Base-by-base conservation (phyloP, 2,797 vertebrate genomes). In the Zalophus californianus region DNA sequence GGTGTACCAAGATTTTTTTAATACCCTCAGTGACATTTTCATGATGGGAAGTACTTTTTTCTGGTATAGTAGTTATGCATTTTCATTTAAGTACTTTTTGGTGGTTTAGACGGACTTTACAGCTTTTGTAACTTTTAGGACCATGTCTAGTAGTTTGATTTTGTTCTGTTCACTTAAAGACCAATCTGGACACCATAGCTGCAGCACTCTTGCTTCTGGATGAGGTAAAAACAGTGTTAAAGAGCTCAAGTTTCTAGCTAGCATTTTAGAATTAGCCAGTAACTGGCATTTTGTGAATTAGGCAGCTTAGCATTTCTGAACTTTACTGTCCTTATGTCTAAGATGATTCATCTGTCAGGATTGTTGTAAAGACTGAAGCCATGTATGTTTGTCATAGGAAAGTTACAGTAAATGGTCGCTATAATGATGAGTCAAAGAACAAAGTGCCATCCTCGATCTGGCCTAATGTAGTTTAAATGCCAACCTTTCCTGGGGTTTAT, bases 391-490 rank as follows among this genome's bases (percentile, higher is more conserved):
- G 79, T 38, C 75, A 82, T 14, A 48, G 79, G 66, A 64, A 83
- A 41, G 50, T 77, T 80, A 93, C 35, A 87, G 0, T 72, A 91
- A 97, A 70, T 78, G 68, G 50, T 52, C 52, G 14, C 87, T 62
- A 12, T n/a, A 75, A 62, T 60, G 66, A 93, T 79, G 92, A 86
- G 86, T 91, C 62, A 86, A 35, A 96, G 56, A 64, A 95, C 16
- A 66, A 85, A 87, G 9, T 62, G 54, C 58, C 35, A 35, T 60
- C 52, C 29, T 64, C 85, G 60, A 70, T 68, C 58, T 94, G 93
- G 27, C 68, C 48, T 91, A 48, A 62, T 75, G 9, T 32, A 44
- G 66, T 78, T 91, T 84, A 64, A 11, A 3, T 48, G 72, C 72
- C 72, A 83, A 1, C 44, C 44, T 83, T 52, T 88, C n/a, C 50